Evolutionary conservation across 1,140 invertebrate genomes (phyloP), one percentile per base, ranked within the genome.

Genomic region (Eumeta japonica): DNA sequence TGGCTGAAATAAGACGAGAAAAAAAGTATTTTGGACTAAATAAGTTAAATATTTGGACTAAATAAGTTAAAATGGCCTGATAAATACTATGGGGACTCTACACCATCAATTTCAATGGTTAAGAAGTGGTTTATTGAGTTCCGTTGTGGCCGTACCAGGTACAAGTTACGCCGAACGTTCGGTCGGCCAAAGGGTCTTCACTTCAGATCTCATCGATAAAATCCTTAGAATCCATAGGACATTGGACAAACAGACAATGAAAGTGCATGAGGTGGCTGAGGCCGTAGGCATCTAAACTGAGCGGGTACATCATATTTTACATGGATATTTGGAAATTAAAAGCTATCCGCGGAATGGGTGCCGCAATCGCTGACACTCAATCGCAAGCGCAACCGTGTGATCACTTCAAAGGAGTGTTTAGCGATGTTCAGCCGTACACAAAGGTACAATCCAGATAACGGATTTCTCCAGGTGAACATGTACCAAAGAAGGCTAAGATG

Each of bases 161-260:
- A 24, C 14, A 14, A 16, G 10, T 11, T 11, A 14, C 20, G n/a
- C 35, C 35, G 2, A 17, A 15, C 7, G 11, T 24, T 16, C 9
- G 32, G 17, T 27, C 13, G 28, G 2, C 30, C 37, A 35, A 29
- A 29, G 20, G 18, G 42, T 39, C 3, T 16, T 39, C 10, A 32
- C 16, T 16, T 15, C n/a, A 11, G 37, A 37, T 13, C 51, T 36
- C 13, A 34, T 39, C 1, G 39, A 12, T 28, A 50, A 52, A 52
- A 40, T 49, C 24, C 39, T 50, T 24, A 40, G n/a, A n/a, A 45
- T 55, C n/a, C n/a, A n/a, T n/a, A n/a, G n/a, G 35, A 37, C 56
- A 30, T 70, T 46, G 37, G 34, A 34, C 20, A 44, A 58, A 35
- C 48, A 51, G 29, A 39, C 38, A 51, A 16, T 55, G 16, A 51